These are phyloP conservation scores for Protodeltote pygarga DNA, from an alignment of 2,888 invertebrate genomes.

Conservation along the genomic window DNA sequence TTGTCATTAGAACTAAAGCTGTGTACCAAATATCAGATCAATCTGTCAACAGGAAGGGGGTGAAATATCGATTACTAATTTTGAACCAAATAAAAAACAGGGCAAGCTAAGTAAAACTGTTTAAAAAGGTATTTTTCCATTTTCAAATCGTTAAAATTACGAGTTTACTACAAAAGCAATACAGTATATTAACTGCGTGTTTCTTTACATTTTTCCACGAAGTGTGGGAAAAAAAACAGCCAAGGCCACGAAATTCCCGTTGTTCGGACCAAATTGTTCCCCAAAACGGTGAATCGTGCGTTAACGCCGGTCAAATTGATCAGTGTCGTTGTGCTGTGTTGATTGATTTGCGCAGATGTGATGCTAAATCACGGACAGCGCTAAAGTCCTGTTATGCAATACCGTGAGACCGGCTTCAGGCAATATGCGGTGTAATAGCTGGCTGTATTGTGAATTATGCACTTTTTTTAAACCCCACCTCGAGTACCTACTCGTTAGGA, in stretches of 20 bases:
- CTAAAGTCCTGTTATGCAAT: conserved; percentile 43
- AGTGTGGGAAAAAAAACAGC: conserved; percentile 29
- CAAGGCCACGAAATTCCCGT: conserved; percentile 35
- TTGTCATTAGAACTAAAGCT: too few species aligned
- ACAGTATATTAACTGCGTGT: conserved; percentile 1
- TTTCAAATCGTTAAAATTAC: too few species aligned
- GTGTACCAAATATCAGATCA: too few species aligned
- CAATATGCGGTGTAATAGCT: conserved; percentile 5
- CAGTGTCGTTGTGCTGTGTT: conserved; percentile 42
- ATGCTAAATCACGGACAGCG: conserved; percentile 38
- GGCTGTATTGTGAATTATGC: background rate
- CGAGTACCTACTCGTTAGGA: too few species aligned
- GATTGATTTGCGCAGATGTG: conserved; percentile 43
- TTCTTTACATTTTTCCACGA: conserved; percentile 9
- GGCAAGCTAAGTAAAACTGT: too few species aligned
- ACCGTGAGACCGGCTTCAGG: conserved; percentile 42
- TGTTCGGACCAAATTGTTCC: conserved; percentile 21
- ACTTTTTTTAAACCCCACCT: too few species aligned
- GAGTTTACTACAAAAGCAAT: too few species aligned
- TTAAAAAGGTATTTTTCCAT: too few species aligned
- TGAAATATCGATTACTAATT: too few species aligned
- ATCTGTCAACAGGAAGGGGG: too few species aligned
- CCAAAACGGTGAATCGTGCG: conserved; percentile 46
- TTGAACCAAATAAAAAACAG: too few species aligned
- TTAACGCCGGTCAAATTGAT: conserved; percentile 42